These are phyloP conservation scores for Musca domestica DNA, from an alignment of 1,140 invertebrate genomes.

Conservation along the genomic window DNA sequence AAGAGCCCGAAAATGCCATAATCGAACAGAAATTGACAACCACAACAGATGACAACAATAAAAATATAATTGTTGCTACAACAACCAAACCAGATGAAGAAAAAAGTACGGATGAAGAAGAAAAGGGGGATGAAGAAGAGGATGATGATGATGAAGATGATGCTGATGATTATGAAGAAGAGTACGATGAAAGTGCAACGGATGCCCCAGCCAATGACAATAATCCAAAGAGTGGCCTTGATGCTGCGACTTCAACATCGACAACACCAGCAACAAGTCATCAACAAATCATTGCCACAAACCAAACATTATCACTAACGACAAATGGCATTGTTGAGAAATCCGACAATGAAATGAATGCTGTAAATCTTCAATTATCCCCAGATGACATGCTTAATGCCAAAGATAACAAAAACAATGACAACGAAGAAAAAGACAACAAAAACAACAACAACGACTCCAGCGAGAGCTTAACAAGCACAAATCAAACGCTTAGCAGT, in stretches of 20 bases:
- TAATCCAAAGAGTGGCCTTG: not conserved
- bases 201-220: not conserved
- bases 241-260: not conserved
- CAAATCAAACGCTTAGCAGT: too few relatives aligned
- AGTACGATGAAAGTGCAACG: not conserved
- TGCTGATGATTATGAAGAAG: not conserved
- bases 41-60: too few relatives aligned
- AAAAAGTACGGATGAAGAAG: not conserved
- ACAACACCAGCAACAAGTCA: too few relatives aligned
- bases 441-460: not conserved
- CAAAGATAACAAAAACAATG: not conserved
- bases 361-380: too few relatives aligned
- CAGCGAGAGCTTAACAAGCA: too few relatives aligned
- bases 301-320: too few relatives aligned
- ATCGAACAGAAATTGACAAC: too few relatives aligned
- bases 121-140: too few relatives aligned
- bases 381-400: too few relatives aligned
- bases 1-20: too few relatives aligned
- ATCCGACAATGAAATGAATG: not conserved
- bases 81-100: not conserved
- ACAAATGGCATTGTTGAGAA: too few relatives aligned
- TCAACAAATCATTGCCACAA: not conserved
- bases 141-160: slow-evolving; percentile 1
- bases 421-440: not conserved
- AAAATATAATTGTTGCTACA: too few relatives aligned